Conservation (phyloP, 1,140 invertebrate species). For the Panagrolaimus sp. region DNA sequence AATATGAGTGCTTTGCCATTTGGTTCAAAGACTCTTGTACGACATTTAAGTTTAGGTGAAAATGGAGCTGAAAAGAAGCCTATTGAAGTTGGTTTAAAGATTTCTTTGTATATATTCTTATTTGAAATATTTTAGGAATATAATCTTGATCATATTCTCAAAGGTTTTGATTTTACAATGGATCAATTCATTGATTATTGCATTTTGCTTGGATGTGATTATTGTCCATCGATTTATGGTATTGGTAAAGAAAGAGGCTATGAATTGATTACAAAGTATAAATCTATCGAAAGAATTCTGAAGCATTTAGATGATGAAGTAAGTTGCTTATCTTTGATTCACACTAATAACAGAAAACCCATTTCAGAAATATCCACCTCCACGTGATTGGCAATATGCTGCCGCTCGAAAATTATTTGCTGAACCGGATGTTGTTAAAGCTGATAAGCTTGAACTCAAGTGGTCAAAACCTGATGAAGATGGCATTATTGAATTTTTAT, state of each 20-base stretch:
- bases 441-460: conserved; percentile 55
- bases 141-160: conserved; percentile 75
- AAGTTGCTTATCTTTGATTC: not conserved
- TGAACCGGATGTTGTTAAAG: conserved; percentile 75
- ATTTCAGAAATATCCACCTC: conserved; percentile 58
- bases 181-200: conserved; percentile 93
- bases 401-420: conserved; percentile 80
- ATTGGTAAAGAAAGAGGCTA: conserved; percentile 92
- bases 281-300: conserved; percentile 77
- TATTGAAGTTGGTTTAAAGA: conserved; percentile 61
- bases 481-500: conserved; percentile 81
- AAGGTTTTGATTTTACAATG: conserved; percentile 71
- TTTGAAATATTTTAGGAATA: conserved; percentile 15
- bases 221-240: conserved; percentile 87
- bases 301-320: conserved; percentile 75
- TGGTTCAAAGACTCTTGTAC: conserved; percentile 76
- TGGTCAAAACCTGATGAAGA: conserved; percentile 93
- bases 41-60: conserved; percentile 91
- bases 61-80: conserved; percentile 92
- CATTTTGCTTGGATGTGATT: conserved; percentile 95
- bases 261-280: conserved; percentile 82
- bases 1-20: conserved; percentile 98
- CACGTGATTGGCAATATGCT: conserved; percentile 51
- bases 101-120: no score
- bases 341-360: no score